Percentiles rank a stretch among this genome's conserved stretches.
Evolutionary conservation across 2,888 invertebrate species (phyloP).

Genomic region (Anoplius nigerrimus): DNA sequence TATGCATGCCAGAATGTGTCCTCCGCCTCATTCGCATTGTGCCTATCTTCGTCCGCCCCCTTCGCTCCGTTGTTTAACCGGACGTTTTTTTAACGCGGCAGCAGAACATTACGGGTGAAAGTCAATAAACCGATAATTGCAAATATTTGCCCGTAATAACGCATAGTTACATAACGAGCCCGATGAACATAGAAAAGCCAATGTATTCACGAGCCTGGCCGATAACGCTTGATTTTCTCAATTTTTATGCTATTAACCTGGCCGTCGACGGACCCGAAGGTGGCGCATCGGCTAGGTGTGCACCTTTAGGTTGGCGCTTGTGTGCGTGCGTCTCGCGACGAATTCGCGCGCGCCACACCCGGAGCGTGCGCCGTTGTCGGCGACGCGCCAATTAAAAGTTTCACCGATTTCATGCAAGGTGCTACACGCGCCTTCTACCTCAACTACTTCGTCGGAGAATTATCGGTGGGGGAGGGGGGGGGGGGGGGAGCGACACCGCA

Average conservation of each 20-base stretch:
- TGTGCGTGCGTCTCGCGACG: slow-evolving; percentile 27
- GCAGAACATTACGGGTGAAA: too few species aligned
- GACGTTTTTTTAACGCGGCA: too few species aligned
- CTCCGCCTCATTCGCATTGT: not conserved
- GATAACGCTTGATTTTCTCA: too few species aligned
- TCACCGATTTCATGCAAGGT: slow-evolving; percentile 26
- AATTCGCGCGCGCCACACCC: slow-evolving; percentile 5
- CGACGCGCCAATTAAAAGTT: slow-evolving; percentile 59
- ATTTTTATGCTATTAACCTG: too few species aligned
- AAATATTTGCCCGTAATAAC: too few species aligned
- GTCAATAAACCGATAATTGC: too few species aligned
- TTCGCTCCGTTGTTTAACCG: too few species aligned
- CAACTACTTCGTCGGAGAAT: not conserved
- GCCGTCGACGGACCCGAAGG: too few species aligned
- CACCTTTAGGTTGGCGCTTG: not conserved
- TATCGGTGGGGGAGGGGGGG: not conserved
- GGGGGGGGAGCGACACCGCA: slow-evolving; percentile 7
- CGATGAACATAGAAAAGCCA: too few species aligned
- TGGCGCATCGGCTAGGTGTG: too few species aligned
- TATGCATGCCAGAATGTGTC: not conserved
- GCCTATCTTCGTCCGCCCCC: not conserved
- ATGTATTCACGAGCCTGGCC: too few species aligned
- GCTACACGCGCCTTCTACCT: not conserved
- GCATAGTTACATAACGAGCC: too few species aligned
- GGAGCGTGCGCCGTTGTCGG: slow-evolving; percentile 13